Evolutionary conservation across 2,888 invertebrate species (phyloP).

Genomic region (Seira musarum): DNA sequence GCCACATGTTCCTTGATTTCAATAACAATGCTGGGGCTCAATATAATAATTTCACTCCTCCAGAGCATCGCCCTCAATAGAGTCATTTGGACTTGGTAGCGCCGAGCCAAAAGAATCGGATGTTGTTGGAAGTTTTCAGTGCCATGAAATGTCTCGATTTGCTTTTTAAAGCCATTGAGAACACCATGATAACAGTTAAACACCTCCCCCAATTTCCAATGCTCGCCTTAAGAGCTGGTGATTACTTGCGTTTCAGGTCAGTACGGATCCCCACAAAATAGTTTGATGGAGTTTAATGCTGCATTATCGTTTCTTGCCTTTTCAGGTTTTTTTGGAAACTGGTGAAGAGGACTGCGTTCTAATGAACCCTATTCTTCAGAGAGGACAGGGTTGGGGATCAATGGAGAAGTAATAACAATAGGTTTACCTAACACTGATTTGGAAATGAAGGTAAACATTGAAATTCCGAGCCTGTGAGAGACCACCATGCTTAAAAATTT

Average conservation of each 20-base stretch:
- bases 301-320: neutral
- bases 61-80: slow-evolving; percentile 51
- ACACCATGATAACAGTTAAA: slow-evolving; percentile 1
- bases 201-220: slow-evolving; percentile 27
- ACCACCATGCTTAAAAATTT: too few species aligned
- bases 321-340: neutral
- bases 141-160: neutral
- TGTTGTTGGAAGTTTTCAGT: slow-evolving; percentile 39
- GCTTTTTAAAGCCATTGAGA: neutral
- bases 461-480: too few species aligned
- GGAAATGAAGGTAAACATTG: neutral
- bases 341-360: too few species aligned
- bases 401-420: too few species aligned
- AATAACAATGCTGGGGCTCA: too few species aligned
- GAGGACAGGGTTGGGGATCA: neutral
- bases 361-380: neutral
- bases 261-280: slow-evolving; percentile 31
- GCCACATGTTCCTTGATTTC: too few species aligned
- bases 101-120: slow-evolving; percentile 32
- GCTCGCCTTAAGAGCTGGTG: slow-evolving; percentile 11
- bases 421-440: neutral
- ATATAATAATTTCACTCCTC: too few species aligned
- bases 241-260: slow-evolving; percentile 23
- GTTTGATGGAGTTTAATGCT: slow-evolving; percentile 11
- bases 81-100: neutral